These are phyloP conservation scores for Brachionus asplanchnoidis DNA, from an alignment of 1,140 invertebrate species.

Conservation along the genomic window DNA sequence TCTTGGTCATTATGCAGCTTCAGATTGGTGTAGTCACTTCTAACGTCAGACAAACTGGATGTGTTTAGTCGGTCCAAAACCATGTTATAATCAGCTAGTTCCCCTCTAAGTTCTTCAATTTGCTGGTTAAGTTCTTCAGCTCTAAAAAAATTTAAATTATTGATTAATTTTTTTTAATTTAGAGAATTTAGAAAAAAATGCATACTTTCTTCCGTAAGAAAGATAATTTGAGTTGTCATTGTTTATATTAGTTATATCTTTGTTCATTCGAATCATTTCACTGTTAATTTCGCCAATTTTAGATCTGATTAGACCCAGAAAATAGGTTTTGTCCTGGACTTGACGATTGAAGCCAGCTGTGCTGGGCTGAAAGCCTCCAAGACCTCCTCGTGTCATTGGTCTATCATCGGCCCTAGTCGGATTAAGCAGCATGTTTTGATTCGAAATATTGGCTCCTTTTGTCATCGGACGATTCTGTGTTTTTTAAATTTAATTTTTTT, in stretches of 20 bases:
- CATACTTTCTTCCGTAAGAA: constrained; percentile 24
- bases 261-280: constrained; percentile 40
- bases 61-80: constrained; percentile 39
- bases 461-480: not conserved
- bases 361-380: constrained; percentile 16
- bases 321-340: constrained; percentile 40
- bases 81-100: constrained; percentile 40
- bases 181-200: too few relatives aligned
- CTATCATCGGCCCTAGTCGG: constrained; percentile 11
- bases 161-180: too few relatives aligned
- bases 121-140: constrained; percentile 40
- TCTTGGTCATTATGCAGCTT: constrained; percentile 40
- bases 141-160: not conserved
- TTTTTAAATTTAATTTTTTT: not conserved
- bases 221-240: constrained; percentile 41
- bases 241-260: constrained; percentile 4
- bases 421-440: constrained; percentile 3
- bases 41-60: constrained; percentile 11
- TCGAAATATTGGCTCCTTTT: constrained; percentile 22
- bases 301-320: constrained; percentile 18
- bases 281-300: constrained; percentile 35
- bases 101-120: constrained; percentile 25
- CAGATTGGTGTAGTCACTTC: constrained; percentile 25
- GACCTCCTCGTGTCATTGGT: constrained; percentile 40
- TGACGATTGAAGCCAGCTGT: constrained; percentile 23